Base-by-base conservation (phyloP, 2,888 invertebrate genomes). In the Leptopilina syphax region DNA sequence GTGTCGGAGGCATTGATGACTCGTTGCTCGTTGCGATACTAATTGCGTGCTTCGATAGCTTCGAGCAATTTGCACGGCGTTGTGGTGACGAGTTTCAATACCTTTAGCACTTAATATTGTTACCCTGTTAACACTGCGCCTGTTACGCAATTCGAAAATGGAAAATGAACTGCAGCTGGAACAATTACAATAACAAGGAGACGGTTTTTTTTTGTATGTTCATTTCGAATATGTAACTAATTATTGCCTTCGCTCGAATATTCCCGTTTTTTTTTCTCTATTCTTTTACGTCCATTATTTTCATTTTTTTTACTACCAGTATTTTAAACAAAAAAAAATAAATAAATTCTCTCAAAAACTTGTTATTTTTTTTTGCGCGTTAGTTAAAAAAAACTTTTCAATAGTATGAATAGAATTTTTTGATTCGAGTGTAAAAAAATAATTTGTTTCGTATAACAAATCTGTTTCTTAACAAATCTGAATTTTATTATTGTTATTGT, bases 41-140 rank as follows among this genome's bases (percentile, higher is more conserved):
- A 85, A 85, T 84, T 86, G 84, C 83, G 79, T 80, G 81, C 81
- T 84, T 83, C 84, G 84, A 85, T 83, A 84, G 79, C 80, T 78
- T 57, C 77, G 81, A 78, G 80, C 77, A 67, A 78, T 78, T 76
- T 78, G 78, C 60, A n/a, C 18, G 34, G 34, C 18, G 73, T 73
- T 73, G 73, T 73, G 57, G 73, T n/a, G 57, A 73, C 73, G 70
- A 57, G 73, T 57, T 57, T 73, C 73, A 73, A 57, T 57, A 57
- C 73, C 57, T 73, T 5, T 34, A 73, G 57, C 41, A 73, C 57
- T 73, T 57, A 57, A 57, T 57, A 41, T 57, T 73, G 73, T 57
- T 57, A 57, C 34, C 57, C 27, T n/a, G 73, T 57, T 73, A 73
- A 73, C 73, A 73, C 34, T 73, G 27, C 57, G 73, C 13, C 34